Evolutionary conservation across 1,140 invertebrate species (phyloP).

Genomic region (Capitella teleta): DNA sequence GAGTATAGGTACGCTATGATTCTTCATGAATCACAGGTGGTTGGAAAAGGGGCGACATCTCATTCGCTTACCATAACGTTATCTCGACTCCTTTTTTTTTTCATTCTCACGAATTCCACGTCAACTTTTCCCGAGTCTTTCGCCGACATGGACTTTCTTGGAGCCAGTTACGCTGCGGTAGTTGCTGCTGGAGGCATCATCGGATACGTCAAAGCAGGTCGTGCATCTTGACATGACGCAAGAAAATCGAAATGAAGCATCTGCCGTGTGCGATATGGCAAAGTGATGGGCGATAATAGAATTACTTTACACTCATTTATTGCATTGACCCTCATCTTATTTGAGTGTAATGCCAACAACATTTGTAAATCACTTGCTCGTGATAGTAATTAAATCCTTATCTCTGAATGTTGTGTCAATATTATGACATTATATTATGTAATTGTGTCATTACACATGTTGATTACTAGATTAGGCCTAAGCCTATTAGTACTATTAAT

Average conservation of each 20-base stretch:
- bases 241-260: background rate
- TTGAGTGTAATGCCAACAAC: background rate
- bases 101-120: no score
- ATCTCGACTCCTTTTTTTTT: no score
- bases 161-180: constrained; percentile 68
- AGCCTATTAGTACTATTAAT: background rate
- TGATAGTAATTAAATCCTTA: background rate
- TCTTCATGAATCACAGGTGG: no score
- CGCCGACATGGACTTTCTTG: constrained; percentile 53
- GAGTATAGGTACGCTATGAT: no score
- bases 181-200: constrained; percentile 79
- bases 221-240: background rate
- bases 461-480: background rate
- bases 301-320: no score
- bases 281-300: background rate
- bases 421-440: background rate
- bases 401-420: background rate
- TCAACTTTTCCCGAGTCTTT: no score
- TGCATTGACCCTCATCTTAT: background rate
- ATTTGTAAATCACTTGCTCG: background rate
- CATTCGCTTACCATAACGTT: no score
- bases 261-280: background rate
- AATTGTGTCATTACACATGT: background rate
- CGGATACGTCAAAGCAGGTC: constrained; percentile 84
- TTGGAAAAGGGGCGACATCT: no score